phyloP scores from a whole-genome alignment of 2,113 vertebrate genomes.

The Caranx ignobilis region DNA sequence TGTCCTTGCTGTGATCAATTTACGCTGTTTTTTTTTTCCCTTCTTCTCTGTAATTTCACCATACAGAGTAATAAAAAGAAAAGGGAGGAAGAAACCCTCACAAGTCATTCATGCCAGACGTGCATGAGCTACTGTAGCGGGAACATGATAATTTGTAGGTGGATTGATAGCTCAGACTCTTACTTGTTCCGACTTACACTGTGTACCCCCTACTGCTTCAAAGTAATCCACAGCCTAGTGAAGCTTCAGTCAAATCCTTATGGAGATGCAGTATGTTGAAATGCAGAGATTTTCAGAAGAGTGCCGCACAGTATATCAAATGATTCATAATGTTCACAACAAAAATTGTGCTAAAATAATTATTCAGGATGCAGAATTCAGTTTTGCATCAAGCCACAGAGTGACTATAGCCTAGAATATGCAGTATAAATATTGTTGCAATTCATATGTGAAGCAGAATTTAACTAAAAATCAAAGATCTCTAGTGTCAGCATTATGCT shows the following conservation, averaged over 20 bases:
- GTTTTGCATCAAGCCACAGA: not conserved
- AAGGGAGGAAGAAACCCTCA: conserved; percentile 27
- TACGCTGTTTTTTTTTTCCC: conserved; percentile 17
- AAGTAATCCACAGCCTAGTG: conserved; percentile 57
- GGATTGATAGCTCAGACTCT: conserved; percentile 60
- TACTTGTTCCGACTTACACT: conserved; percentile 56
- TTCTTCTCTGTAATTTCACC: conserved; percentile 54
- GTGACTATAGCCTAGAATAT: not conserved
- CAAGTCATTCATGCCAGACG: conserved; percentile 48
- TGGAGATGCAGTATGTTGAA: conserved; percentile 47
- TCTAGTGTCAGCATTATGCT: no score
- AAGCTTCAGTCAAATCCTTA: conserved; percentile 58
- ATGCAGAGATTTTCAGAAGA: conserved; percentile 32
- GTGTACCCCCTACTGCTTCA: conserved; percentile 67
- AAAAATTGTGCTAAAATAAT: not conserved
- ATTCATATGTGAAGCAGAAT: not conserved
- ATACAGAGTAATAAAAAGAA: conserved; percentile 52
- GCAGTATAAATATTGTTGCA: not conserved
- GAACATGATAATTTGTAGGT: conserved; percentile 65
- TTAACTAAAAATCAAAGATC: not conserved
- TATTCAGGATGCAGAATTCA: not conserved
- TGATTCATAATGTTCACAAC: not conserved
- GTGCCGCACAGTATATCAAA: conserved; percentile 1
- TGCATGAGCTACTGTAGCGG: conserved; percentile 36
- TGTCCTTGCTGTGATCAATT: conserved; percentile 53